Conservation (phyloP, 2,113 vertebrate species). For the Pipra filicauda region DNA sequence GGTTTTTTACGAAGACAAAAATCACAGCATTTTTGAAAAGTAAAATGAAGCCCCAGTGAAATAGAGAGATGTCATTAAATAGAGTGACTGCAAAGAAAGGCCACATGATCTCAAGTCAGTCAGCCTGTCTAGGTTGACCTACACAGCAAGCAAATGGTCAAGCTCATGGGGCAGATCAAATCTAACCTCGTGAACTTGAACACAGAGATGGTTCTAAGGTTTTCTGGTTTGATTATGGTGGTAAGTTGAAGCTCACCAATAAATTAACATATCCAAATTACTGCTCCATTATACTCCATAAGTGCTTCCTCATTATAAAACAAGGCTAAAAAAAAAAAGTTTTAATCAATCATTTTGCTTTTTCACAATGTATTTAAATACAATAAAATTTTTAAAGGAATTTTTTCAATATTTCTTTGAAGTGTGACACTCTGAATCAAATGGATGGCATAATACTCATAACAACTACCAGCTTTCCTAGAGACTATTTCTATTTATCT, state of each 20-base stretch:
- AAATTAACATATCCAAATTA: background rate
- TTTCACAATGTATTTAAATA: background rate
- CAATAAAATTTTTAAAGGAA: background rate
- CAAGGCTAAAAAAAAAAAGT: background rate
- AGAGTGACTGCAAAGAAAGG: background rate
- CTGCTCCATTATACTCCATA: background rate
- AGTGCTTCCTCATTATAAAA: background rate
- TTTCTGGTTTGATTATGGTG: background rate
- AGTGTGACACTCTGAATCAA: background rate
- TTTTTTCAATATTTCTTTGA: background rate
- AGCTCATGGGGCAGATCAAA: background rate
- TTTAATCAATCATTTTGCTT: background rate
- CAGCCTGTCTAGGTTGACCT: background rate
- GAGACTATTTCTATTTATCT: background rate
- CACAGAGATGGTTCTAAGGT: background rate
- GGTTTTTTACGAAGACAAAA: background rate
- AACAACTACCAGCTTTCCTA: background rate
- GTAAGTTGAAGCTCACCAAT: background rate
- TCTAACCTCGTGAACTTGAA: background rate
- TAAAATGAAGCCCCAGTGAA: background rate
- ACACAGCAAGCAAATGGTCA: background rate
- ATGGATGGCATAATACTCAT: background rate
- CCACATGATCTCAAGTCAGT: accelerated
- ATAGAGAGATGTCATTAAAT: background rate
- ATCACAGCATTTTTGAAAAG: background rate